These are phyloP conservation scores for Euwallacea similis DNA, from an alignment of 1,140 invertebrate species.

Conservation along the genomic window DNA sequence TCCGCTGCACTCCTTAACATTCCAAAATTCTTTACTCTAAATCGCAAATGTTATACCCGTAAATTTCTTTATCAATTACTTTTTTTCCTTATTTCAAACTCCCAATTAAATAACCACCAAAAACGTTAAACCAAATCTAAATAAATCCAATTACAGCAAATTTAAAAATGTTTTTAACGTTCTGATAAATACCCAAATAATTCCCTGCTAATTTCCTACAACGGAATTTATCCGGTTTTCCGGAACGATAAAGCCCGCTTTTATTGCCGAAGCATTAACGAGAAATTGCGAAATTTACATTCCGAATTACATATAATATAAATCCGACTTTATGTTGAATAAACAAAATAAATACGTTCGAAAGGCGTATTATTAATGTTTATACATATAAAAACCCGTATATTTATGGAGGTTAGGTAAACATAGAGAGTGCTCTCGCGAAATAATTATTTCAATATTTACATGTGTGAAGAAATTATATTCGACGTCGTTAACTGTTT, in stretches of 20 bases:
- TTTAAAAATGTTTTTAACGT: too few relatives aligned
- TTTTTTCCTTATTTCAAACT: too few relatives aligned
- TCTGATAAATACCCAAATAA: not conserved
- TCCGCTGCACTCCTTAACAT: too few relatives aligned
- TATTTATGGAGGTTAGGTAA: slow-evolving; percentile 10
- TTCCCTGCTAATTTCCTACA: not conserved
- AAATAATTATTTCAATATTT: slow-evolving; percentile 13
- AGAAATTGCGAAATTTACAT: not conserved
- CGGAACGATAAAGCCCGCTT: not conserved
- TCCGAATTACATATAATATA: slow-evolving; percentile 6
- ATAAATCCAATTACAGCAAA: not conserved
- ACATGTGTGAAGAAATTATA: slow-evolving; percentile 1
- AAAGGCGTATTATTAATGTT: not conserved
- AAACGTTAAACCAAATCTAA: not conserved
- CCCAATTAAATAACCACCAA: not conserved
- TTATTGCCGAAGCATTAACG: not conserved
- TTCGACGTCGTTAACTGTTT: slow-evolving; percentile 4
- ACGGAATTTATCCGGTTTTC: not conserved
- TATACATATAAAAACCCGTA: slow-evolving; percentile 5
- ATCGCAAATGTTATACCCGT: too few relatives aligned
- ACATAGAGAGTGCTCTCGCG: slow-evolving; percentile 4
- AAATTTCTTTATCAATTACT: too few relatives aligned
- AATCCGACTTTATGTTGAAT: slow-evolving; percentile 8
- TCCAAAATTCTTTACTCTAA: too few relatives aligned
- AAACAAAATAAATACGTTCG: slow-evolving; percentile 13